These are phyloP conservation scores for Paramuricea clavata DNA, from an alignment of 92 coral and sea anemone species.

Conservation along the genomic window DNA sequence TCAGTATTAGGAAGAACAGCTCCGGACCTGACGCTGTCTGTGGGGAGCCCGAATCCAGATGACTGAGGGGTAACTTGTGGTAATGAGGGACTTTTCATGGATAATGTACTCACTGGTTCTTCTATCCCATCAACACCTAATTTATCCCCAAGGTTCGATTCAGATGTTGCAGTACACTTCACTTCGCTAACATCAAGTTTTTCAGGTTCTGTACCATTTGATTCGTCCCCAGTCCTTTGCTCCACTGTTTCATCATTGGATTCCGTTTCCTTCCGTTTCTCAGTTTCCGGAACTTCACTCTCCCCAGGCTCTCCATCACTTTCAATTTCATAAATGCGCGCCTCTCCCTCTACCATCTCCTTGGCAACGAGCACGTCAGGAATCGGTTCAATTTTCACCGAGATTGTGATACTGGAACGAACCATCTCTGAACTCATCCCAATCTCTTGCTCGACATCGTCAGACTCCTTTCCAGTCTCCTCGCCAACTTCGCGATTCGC, in stretches of 20 bases:
- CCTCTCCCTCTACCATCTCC: not conserved
- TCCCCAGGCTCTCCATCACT: not conserved
- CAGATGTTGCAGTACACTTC: not conserved
- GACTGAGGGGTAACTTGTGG: conserved; percentile 41
- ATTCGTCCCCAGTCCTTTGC: not conserved
- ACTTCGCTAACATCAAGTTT: not conserved
- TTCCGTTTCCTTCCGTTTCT: no score
- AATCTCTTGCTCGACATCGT: not conserved
- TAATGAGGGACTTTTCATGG: conserved; percentile 16
- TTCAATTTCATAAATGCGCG: not conserved
- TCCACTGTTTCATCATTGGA: no score
- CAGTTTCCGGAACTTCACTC: not conserved
- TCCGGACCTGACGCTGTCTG: conserved; percentile 1
- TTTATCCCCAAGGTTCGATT: not conserved
- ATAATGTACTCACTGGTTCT: not conserved
- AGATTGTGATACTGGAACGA: not conserved
- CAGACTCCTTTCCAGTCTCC: not conserved
- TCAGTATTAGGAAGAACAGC: conserved; percentile 8
- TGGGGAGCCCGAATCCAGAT: not conserved
- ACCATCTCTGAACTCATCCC: not conserved
- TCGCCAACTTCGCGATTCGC: not conserved
- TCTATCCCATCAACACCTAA: conserved; percentile 19
- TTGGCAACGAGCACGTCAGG: not conserved
- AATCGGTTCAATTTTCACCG: not conserved
- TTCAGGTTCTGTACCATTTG: not conserved